phyloP scores from a whole-genome alignment of 1,140 invertebrate genomes.

The Trichonephila clavipes region DNA sequence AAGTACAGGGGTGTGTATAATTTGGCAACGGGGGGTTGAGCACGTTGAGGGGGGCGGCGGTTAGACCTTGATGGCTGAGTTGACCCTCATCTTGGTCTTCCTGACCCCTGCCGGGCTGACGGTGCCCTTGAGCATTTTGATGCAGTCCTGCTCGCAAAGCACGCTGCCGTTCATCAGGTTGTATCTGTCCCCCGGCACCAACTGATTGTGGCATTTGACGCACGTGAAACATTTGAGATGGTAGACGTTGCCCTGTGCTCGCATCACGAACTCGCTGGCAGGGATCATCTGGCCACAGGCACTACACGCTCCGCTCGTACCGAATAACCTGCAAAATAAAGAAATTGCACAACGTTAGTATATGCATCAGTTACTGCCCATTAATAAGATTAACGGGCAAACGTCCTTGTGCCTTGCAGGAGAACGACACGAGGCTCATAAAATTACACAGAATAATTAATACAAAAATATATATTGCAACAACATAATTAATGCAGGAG shows the following conservation, averaged over 20 bases:
- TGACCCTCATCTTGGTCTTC: slow-evolving; percentile 76
- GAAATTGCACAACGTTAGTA: slow-evolving; percentile 50
- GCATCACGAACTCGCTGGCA: slow-evolving; percentile 94
- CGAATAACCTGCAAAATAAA: slow-evolving; percentile 90
- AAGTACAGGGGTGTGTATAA: slow-evolving; percentile 34
- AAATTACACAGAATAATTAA: too few species aligned
- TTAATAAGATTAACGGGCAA: too few species aligned
- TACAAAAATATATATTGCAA: too few species aligned
- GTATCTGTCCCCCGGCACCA: slow-evolving; percentile 94
- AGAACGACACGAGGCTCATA: too few species aligned
- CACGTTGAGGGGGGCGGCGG: slow-evolving; percentile 14
- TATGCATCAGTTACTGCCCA: too few species aligned
- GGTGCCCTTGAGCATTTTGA: slow-evolving; percentile 89
- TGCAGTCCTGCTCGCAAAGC: slow-evolving; percentile 95
- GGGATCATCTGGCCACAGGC: slow-evolving; percentile 94
- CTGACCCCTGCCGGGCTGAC: slow-evolving; percentile 71
- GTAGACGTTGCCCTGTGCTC: slow-evolving; percentile 87
- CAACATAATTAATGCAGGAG: too few species aligned
- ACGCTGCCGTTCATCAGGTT: slow-evolving; percentile 91
- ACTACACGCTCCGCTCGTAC: slow-evolving; percentile 90
- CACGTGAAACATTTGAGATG: slow-evolving; percentile 97
- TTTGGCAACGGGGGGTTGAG: neutral
- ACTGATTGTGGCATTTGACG: slow-evolving; percentile 92
- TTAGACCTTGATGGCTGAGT: slow-evolving; percentile 77
- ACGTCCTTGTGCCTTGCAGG: too few species aligned